A percentile compares a stretch with the other conserved stretches of the same genome.
phyloP scores from a whole-genome alignment of 2,113 vertebrate genomes.

The Halcyon senegalensis region DNA sequence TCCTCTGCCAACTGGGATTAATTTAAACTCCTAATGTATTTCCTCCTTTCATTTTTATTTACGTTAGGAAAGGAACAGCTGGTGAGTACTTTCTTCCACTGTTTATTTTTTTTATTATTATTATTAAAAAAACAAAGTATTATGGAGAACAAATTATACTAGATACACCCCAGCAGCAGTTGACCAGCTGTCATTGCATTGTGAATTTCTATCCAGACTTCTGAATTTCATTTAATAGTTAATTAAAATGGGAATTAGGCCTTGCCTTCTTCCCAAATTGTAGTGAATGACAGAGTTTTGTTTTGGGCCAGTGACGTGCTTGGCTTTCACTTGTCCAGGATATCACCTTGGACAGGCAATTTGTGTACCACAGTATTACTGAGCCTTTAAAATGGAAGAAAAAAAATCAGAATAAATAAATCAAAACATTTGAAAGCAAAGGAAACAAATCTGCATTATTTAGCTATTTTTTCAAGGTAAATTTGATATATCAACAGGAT shows the following conservation, averaged over 20 bases:
- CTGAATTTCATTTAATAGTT: neutral
- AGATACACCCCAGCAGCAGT: neutral
- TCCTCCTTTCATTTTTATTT: neutral
- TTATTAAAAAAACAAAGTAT: neutral
- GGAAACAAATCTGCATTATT: neutral
- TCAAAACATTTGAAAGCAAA: neutral
- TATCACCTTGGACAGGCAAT: neutral
- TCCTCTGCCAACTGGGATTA: neutral
- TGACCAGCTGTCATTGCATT: neutral
- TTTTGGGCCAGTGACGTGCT: neutral
- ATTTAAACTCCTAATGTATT: neutral
- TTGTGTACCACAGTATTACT: neutral
- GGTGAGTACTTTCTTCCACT: neutral
- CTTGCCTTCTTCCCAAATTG: neutral
- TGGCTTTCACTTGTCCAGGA: neutral
- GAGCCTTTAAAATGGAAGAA: neutral
- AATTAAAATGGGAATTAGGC: constrained; percentile 15
- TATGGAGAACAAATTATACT: neutral
- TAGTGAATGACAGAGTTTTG: neutral
- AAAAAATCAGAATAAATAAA: neutral
- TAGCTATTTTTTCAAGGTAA: neutral
- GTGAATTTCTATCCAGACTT: neutral
- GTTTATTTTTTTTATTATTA: neutral
- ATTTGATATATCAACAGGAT: neutral
- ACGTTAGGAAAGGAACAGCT: neutral